Percentiles rank a stretch among this genome's conserved stretches.
phyloP scores from a whole-genome alignment of 2,113 vertebrate genomes.

The Muntiacus muntjak region DNA sequence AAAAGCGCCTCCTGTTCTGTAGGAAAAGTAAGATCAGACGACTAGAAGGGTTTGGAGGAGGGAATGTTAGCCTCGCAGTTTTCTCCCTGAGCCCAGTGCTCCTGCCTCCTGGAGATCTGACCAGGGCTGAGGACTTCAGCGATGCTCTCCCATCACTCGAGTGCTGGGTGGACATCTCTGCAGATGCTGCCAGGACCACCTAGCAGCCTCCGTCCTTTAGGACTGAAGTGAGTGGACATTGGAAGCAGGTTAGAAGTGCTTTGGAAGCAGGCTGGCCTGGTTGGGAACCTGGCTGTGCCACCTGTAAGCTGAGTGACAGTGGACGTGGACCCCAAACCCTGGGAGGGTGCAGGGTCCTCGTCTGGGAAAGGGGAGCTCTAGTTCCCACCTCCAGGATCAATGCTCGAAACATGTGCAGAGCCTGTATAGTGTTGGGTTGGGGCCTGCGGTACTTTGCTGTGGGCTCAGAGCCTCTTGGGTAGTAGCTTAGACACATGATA shows the following conservation, averaged over 20 bases:
- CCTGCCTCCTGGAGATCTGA: too few relatives aligned
- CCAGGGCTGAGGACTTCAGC: not conserved
- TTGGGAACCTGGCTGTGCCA: not conserved
- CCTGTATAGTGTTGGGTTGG: rapidly evolving
- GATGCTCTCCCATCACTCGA: too few relatives aligned
- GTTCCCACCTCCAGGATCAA: not conserved
- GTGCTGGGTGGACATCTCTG: not conserved
- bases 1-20: not conserved
- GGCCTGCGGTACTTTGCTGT: rapidly evolving
- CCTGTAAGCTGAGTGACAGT: not conserved
- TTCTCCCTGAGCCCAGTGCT: not conserved
- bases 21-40: not conserved
- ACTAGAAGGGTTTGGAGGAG: not conserved
- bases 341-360: not conserved
- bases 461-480: not conserved
- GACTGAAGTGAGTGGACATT: not conserved
- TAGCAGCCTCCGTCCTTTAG: not conserved
- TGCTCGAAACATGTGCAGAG: not conserved
- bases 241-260: not conserved
- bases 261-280: not conserved
- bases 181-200: not conserved
- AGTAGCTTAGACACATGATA: not conserved
- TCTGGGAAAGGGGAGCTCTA: not conserved
- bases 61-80: not conserved
- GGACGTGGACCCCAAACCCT: not conserved